Percentiles rank a stretch among this genome's conserved stretches.
These are phyloP conservation scores for Eospalax fontanierii DNA, from an alignment of 2,797 vertebrate genomes.

Conservation along the genomic window DNA sequence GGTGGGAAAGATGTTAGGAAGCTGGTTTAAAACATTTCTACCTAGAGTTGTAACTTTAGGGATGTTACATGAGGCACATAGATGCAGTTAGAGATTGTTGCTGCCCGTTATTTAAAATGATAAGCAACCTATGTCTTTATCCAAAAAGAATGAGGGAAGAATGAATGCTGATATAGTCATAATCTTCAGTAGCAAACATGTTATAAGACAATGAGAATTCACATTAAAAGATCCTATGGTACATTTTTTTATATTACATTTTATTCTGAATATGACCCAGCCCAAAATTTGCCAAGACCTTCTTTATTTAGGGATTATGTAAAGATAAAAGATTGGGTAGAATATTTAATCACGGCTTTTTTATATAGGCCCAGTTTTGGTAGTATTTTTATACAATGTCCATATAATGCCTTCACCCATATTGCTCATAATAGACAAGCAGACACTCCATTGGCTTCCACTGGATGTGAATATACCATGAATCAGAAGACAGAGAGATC, in stretches of 20 bases:
- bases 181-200: not conserved
- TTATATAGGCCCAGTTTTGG: not conserved
- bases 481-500: not conserved
- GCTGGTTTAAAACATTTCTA: not conserved
- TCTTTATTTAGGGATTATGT: not conserved
- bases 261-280: not conserved
- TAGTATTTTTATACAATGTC: not conserved
- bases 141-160: not conserved
- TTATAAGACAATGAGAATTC: not conserved
- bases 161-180: conserved; percentile 14
- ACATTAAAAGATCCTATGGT: not conserved
- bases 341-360: conserved; percentile 11
- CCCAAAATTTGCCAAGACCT: not conserved
- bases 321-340: not conserved
- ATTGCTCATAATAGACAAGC: too few relatives aligned
- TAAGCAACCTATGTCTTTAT: conserved; percentile 25
- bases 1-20: not conserved
- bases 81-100: not conserved
- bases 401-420: not conserved
- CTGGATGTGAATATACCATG: not conserved
- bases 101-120: not conserved
- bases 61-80: not conserved
- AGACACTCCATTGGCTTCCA: too few relatives aligned
- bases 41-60: not conserved
- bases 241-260: not conserved